Conservation (phyloP, 23 tunicate species). For the Ascidia mentula region DNA sequence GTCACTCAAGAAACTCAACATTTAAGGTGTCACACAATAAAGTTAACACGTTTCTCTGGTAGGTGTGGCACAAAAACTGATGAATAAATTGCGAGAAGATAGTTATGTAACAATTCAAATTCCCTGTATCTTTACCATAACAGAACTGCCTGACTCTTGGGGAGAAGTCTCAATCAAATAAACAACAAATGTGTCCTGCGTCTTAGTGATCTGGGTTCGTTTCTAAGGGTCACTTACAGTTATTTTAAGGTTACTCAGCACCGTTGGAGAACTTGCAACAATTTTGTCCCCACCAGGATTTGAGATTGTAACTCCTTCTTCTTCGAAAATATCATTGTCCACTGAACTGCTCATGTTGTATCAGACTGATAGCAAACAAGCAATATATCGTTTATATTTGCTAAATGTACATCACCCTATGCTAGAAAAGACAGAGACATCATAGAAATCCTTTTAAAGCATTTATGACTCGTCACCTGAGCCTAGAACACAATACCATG, state of each 20-base stretch:
- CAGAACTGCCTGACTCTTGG: conserved; percentile 2
- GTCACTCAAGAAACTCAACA: conserved; percentile 72
- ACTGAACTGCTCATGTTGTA: conserved; percentile 3
- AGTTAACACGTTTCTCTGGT: conserved; percentile 84
- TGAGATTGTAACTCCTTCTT: conserved; percentile 41
- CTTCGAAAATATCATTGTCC: conserved; percentile 56
- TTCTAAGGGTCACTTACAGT: conserved; percentile 87
- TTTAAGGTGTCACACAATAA: conserved; percentile 82
- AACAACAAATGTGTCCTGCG: conserved; percentile 87
- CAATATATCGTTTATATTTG: too few species aligned
- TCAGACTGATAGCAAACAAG: too few species aligned
- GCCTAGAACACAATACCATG: not conserved
- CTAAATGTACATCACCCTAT: too few species aligned
- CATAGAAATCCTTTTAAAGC: too few species aligned
- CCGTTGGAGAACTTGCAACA: not conserved
- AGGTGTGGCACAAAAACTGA: conserved; percentile 81
- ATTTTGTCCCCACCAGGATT: not conserved
- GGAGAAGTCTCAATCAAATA: conserved; percentile 78
- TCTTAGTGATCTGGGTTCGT: conserved; percentile 49
- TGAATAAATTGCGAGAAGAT: conserved; percentile 65
- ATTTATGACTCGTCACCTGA: not conserved
- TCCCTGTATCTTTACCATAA: conserved; percentile 87
- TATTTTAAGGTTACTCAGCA: conserved; percentile 53
- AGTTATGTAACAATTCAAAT: conserved; percentile 81
- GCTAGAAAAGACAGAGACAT: too few species aligned